These are phyloP conservation scores for Callyntrura sp. DNA, from an alignment of 2,888 invertebrate genomes.

Conservation along the genomic window DNA sequence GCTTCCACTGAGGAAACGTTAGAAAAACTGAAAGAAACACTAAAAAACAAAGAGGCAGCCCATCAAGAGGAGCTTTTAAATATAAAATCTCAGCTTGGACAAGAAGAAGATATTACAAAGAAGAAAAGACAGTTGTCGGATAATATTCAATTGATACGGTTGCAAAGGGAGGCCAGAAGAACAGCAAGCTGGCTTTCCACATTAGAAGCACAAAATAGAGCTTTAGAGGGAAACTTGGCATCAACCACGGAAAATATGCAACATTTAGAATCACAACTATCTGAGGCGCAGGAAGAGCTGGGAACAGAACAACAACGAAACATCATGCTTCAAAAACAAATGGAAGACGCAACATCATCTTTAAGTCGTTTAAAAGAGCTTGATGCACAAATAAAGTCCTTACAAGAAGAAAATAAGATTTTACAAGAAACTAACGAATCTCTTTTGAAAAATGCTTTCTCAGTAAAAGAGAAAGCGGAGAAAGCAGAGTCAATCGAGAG, in stretches of 20 bases:
- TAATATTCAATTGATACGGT: constrained; percentile 82
- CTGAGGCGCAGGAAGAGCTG: constrained; percentile 77
- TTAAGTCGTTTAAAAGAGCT: constrained; percentile 78
- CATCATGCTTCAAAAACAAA: constrained; percentile 79
- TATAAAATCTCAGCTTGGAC: constrained; percentile 65
- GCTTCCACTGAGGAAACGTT: constrained; percentile 76
- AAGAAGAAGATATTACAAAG: constrained; percentile 72
- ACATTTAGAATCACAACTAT: constrained; percentile 80
- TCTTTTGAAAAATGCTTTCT: constrained; percentile 77
- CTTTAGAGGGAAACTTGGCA: constrained; percentile 76
- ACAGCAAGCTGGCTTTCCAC: constrained; percentile 82
- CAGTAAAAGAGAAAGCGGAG: constrained; percentile 71
- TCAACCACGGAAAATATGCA: constrained; percentile 75
- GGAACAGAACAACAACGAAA: constrained; percentile 77
- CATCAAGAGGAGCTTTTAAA: constrained; percentile 76
- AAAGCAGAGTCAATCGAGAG: constrained; percentile 71
- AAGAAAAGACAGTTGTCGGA: constrained; percentile 81
- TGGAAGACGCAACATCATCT: constrained; percentile 76
- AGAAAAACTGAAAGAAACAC: constrained; percentile 69
- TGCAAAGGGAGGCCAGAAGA: constrained; percentile 81
- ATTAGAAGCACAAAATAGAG: constrained; percentile 80
- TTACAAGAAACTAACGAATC: constrained; percentile 80
- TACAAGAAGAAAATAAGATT: constrained; percentile 81
- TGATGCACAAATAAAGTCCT: constrained; percentile 72
- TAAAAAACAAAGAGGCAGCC: constrained; percentile 78